Evolutionary conservation across 2,888 invertebrate species (phyloP), one percentile per base, ranked within the genome.

Genomic region (Bellardia bayeri): DNA sequence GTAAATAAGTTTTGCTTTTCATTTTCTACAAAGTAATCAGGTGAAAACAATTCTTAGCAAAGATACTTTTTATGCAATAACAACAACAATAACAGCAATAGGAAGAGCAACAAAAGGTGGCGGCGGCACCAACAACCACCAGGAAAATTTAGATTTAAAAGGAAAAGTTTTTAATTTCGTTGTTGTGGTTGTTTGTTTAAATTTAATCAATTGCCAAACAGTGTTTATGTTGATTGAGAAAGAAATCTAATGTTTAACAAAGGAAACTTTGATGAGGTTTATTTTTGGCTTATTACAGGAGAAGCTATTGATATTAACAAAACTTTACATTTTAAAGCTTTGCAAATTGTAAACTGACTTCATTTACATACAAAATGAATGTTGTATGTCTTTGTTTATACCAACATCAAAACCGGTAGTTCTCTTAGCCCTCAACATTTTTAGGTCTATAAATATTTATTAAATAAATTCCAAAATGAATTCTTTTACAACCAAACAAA

Each of bases 1-100:
- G 83, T 66, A 87, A 83, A 87, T 83, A 83, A 83, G 80, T 80
- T 79, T 64, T 64, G 7, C 63, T 56, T 78, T 78, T 49, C 71
- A 71, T 83, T 83, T 83, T 61, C 11, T 6, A 23, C 40, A 6
- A 51, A 23, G 58, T 75, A 85, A 74, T 85, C 72, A 80, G 80
- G 61, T 80, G 72, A 75, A 85, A 84, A 72, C 66, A 79, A 78
- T 71, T 68, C 69, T 33, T 51, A 64, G 45, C 40, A 42, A 23
- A 30, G 8, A 56, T 37, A 33, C 49, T 13, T 40, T 23, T 49
- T 13, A 23, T 16, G 23, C 30, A 45, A 45, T 7, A 37, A 13
- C 37, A 37, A 42, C 11, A n/a, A 42, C 6, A 56, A 45, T 40
- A 63, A 11, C 37, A 66, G 13, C 49, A 45, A 23, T 16, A 72